These are phyloP conservation scores for Condylura cristata DNA, from an alignment of 2,113 vertebrate species.

Conservation along the genomic window DNA sequence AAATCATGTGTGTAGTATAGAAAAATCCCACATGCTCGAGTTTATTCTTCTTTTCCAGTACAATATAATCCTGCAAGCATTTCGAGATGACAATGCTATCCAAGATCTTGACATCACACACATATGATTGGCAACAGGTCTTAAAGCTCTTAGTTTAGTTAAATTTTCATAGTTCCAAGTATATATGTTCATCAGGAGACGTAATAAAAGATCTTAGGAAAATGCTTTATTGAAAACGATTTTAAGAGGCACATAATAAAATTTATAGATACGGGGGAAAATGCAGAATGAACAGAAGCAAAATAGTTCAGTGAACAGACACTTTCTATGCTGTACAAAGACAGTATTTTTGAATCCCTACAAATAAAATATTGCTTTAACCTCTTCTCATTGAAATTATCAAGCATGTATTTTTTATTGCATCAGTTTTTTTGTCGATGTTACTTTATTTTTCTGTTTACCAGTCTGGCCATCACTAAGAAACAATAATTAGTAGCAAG, in stretches of 20 bases:
- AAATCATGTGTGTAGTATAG: not conserved
- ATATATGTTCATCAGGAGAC: constrained; percentile 7
- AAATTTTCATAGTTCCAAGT: not conserved
- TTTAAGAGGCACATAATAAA: not conserved
- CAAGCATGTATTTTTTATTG: not conserved
- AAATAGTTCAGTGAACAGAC: not conserved
- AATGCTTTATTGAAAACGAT: not conserved
- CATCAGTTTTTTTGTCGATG: not conserved
- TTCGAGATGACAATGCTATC: not conserved
- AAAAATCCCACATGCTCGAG: not conserved
- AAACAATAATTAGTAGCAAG: not conserved
- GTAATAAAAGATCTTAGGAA: not conserved
- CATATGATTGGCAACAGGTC: not conserved
- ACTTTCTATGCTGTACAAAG: not conserved
- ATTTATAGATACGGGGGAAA: not conserved
- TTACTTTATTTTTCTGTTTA: not conserved
- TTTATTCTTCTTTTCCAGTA: not conserved
- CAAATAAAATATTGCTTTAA: not conserved
- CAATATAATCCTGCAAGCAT: not conserved
- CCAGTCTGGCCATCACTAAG: not conserved
- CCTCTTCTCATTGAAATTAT: not conserved
- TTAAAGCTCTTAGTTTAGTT: not conserved
- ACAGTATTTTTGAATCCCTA: not conserved
- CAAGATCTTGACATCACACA: not conserved
- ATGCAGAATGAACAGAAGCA: not conserved